These are phyloP conservation scores for Acomys russatus DNA, from an alignment of 2,797 vertebrate genomes.

Conservation along the genomic window DNA sequence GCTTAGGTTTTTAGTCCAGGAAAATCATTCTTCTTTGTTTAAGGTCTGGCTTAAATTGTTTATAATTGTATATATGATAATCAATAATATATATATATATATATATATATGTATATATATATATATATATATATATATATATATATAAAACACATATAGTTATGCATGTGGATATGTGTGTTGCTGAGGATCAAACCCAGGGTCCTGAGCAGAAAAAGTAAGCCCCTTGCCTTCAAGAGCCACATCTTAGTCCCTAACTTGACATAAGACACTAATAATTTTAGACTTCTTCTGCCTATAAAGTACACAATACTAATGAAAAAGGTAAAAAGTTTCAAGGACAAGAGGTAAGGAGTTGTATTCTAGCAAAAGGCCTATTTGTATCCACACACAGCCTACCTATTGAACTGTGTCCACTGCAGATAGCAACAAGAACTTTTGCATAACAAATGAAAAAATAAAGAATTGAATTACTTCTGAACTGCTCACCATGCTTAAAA, in stretches of 20 bases:
- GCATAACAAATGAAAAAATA: background rate
- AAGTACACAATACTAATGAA: background rate
- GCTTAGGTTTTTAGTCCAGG: background rate
- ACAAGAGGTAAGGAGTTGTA: background rate
- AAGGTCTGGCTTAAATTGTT: background rate
- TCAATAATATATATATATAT: no score
- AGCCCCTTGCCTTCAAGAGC: background rate
- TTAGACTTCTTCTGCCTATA: background rate
- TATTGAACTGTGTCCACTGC: rapidly evolving
- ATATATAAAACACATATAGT: no score
- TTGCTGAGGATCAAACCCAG: background rate
- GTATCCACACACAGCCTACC: no score
- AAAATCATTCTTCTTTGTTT: background rate
- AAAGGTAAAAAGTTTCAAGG: background rate
- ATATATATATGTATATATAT: no score
- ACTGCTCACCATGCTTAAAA: background rate
- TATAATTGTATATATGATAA: background rate
- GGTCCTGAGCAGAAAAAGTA: background rate
- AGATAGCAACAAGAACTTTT: background rate
- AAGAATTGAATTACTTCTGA: background rate
- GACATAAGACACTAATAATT: background rate
- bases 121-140: background rate
- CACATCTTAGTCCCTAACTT: background rate
- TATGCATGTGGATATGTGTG: no score
- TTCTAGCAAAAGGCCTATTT: background rate